A percentile compares a stretch with the other conserved stretches of the same genome.
These are phyloP conservation scores for Pituophis catenifer DNA, from an alignment of 2,113 vertebrate species.

Conservation along the genomic window DNA sequence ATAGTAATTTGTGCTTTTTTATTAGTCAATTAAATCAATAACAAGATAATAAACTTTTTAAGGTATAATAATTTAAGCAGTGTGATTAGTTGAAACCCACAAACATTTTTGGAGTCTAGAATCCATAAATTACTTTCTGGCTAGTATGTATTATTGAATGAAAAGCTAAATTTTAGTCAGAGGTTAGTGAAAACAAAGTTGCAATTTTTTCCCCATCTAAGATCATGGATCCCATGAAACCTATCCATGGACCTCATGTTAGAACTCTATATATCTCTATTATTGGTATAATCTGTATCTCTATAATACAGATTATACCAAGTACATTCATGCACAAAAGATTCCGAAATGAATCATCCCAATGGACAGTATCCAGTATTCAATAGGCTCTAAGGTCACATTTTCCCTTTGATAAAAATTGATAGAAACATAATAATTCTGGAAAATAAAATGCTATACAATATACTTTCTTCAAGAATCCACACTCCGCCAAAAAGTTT, in stretches of 20 bases:
- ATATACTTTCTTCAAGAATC: slow-evolving; percentile 19
- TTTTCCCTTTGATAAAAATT: slow-evolving; percentile 15
- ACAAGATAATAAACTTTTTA: not conserved
- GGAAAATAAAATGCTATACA: slow-evolving; percentile 27
- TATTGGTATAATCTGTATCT: too few relatives aligned
- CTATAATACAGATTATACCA: slow-evolving; percentile 5
- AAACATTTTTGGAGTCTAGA: not conserved
- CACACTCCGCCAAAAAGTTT: slow-evolving; percentile 1
- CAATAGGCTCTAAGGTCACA: slow-evolving; percentile 25
- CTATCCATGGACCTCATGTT: not conserved
- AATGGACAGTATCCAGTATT: slow-evolving; percentile 17
- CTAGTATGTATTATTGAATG: not conserved
- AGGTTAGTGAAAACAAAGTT: not conserved
- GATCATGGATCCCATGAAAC: not conserved
- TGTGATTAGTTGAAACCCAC: not conserved
- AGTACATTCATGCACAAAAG: slow-evolving; percentile 55
- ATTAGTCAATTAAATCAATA: not conserved
- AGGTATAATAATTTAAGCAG: not conserved
- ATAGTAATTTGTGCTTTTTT: not conserved
- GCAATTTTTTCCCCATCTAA: not conserved
- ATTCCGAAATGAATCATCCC: slow-evolving; percentile 43
- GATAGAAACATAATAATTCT: slow-evolving; percentile 26
- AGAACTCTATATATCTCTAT: not conserved
- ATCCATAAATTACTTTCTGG: not conserved
- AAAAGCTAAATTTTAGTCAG: not conserved